phyloP scores from a whole-genome alignment of 92 coral and sea anemone genomes.

The Parazoanthus darwini region DNA sequence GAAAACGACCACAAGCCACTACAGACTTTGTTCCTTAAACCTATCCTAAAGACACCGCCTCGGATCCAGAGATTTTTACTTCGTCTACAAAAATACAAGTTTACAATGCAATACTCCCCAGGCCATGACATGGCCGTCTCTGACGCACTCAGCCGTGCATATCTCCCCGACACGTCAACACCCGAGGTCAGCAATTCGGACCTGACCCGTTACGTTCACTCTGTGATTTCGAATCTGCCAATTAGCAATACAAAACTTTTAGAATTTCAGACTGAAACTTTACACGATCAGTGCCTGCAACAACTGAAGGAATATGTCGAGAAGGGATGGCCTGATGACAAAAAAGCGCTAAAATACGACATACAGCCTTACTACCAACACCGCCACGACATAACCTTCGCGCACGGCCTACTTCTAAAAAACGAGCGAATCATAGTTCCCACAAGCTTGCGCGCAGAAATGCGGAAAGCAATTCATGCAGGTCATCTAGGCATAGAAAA shows the following conservation, averaged over 20 bases:
- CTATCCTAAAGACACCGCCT: slow-evolving; percentile 11
- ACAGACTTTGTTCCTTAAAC: slow-evolving; percentile 13
- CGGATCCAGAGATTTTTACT: slow-evolving; percentile 29
- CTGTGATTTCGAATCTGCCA: not conserved
- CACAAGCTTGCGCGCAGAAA: not conserved
- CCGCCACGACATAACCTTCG: not conserved
- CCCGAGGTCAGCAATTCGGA: not conserved
- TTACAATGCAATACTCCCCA: too few species aligned
- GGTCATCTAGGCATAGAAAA: slow-evolving; percentile 49
- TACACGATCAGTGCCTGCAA: slow-evolving; percentile 14
- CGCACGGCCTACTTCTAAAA: slow-evolving; percentile 15
- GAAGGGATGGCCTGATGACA: slow-evolving; percentile 35
- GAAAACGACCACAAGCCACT: slow-evolving; percentile 24
- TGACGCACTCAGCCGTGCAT: slow-evolving; percentile 2
- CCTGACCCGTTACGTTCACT: slow-evolving; percentile 36
- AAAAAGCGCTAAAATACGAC: slow-evolving; percentile 18
- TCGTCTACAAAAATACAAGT: not conserved
- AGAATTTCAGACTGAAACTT: slow-evolving; percentile 42
- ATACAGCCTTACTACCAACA: not conserved
- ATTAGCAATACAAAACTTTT: slow-evolving; percentile 36
- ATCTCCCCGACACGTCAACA: slow-evolving; percentile 16
- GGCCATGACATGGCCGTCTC: too few species aligned
- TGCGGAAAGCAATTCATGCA: slow-evolving; percentile 27
- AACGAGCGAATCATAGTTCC: slow-evolving; percentile 39
- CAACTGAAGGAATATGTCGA: slow-evolving; percentile 19